Conservation (phyloP, 2,113 vertebrate genomes). For the Accipiter virgatus region DNA sequence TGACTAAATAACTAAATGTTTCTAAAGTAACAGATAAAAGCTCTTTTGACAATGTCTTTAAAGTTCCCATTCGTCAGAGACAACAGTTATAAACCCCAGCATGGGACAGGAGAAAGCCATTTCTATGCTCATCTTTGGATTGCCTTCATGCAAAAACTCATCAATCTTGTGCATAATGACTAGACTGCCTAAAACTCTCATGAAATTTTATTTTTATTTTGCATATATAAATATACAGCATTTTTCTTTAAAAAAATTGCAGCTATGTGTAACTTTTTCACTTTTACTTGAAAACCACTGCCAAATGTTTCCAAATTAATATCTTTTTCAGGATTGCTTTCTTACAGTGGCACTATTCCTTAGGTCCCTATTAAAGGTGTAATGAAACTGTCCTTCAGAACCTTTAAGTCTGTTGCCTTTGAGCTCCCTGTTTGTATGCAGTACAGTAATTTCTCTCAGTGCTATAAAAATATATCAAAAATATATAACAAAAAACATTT, state of each 20-base stretch:
- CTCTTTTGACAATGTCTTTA: constrained; percentile 38
- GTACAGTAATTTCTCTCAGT: neutral
- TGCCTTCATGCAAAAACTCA: constrained; percentile 72
- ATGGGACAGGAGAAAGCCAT: neutral
- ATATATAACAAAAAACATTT: neutral
- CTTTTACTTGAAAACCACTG: neutral
- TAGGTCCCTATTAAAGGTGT: neutral
- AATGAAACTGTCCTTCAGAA: neutral
- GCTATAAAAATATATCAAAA: neutral
- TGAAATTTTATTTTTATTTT: neutral
- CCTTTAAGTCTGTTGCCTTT: neutral
- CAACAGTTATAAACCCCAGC: constrained; percentile 9
- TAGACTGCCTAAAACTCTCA: neutral
- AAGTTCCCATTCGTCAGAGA: constrained; percentile 58
- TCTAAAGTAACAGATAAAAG: constrained; percentile 55
- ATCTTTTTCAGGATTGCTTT: neutral
- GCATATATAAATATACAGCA: neutral
- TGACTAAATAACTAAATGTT: neutral
- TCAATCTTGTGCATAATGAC: constrained; percentile 42
- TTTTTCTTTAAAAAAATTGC: neutral
- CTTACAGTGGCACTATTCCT: neutral
- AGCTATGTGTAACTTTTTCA: neutral
- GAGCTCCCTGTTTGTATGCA: neutral
- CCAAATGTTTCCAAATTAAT: neutral
- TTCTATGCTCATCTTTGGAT: constrained; percentile 59